Evolutionary conservation across 2,888 invertebrate species (phyloP).

Genomic region (Anagyrus pseudococci): DNA sequence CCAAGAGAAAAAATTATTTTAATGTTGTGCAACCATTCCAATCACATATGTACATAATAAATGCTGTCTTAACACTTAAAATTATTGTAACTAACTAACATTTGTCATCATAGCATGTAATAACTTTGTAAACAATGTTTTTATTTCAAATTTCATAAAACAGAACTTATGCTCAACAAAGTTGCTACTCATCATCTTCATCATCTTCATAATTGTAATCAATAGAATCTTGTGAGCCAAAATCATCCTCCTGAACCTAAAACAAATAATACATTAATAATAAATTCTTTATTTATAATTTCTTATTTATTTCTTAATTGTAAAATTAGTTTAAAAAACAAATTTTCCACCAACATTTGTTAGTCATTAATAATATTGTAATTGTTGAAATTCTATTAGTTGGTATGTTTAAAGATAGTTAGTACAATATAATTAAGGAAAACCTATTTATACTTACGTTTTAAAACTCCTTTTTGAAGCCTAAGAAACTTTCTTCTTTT

Average conservation of each 20-base stretch:
- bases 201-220: conserved; percentile 47
- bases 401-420: not conserved
- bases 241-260: conserved; percentile 50
- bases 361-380: no score
- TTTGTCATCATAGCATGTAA: conserved; percentile 32
- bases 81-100: not conserved
- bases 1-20: conserved; percentile 35
- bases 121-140: conserved; percentile 36
- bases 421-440: not conserved
- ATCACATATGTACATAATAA: conserved; percentile 39
- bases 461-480: conserved; percentile 42
- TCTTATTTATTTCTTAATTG: not conserved
- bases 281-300: not conserved
- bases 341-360: no score
- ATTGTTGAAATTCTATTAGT: not conserved
- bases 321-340: not conserved
- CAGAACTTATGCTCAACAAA: conserved; percentile 29
- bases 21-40: conserved; percentile 39
- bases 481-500: conserved; percentile 51
- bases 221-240: conserved; percentile 43
- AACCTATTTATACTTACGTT: conserved; percentile 47
- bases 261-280: conserved; percentile 45
- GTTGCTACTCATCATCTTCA: conserved; percentile 44
- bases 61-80: conserved; percentile 12
- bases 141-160: conserved; percentile 26